Percentiles rank a stretch among this genome's conserved stretches.
phyloP scores from a whole-genome alignment of 2,113 vertebrate genomes.

The Capra hircus region DNA sequence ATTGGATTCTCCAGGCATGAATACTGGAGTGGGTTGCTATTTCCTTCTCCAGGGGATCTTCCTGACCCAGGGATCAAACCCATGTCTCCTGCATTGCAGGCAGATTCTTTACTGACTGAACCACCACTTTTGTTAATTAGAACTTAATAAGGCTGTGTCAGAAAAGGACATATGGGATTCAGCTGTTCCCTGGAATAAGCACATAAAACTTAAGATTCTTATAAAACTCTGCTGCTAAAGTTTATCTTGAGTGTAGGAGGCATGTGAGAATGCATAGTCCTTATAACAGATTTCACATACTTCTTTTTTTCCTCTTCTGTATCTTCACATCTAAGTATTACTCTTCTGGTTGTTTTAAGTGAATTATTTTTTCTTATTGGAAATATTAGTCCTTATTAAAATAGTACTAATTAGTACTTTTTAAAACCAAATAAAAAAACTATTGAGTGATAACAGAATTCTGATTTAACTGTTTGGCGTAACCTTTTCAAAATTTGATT shows the following conservation, averaged over 20 bases:
- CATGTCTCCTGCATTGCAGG: not conserved
- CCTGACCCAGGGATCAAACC: not conserved
- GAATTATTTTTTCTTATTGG: not conserved
- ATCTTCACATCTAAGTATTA: not conserved
- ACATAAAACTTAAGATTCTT: not conserved
- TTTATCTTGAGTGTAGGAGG: not conserved
- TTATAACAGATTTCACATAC: not conserved
- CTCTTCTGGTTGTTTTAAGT: not conserved
- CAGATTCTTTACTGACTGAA: not conserved
- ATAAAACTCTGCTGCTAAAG: not conserved
- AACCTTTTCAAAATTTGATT: constrained; percentile 32
- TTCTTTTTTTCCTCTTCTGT: not conserved
- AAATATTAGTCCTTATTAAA: constrained; percentile 4
- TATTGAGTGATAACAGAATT: not conserved
- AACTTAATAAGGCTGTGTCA: not conserved
- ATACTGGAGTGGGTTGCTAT: not conserved
- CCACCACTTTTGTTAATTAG: constrained; percentile 10
- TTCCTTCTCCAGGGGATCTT: not conserved
- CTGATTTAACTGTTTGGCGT: constrained; percentile 20
- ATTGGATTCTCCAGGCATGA: not conserved
- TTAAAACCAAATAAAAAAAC: not conserved
- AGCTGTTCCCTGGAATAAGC: constrained; percentile 11
- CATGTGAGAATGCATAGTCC: not conserved
- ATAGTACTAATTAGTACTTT: not conserved
- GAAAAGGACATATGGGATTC: constrained; percentile 4